A percentile compares a stretch with the other conserved stretches of the same genome.
Evolutionary conservation across 2,888 invertebrate species (phyloP).

Genomic region (Microchrysa polita): DNA sequence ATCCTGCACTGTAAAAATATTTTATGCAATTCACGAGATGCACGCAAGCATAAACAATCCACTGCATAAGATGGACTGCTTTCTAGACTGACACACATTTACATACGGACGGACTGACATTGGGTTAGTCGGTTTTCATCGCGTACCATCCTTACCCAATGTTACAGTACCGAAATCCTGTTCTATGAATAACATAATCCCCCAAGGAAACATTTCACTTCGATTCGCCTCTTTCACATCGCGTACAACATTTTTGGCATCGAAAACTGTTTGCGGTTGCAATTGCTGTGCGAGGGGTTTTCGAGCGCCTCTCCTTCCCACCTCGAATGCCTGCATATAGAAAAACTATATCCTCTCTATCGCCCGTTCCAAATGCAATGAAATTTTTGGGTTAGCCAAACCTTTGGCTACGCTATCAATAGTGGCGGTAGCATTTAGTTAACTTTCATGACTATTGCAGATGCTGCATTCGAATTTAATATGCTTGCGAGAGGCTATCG

Average conservation of each 20-base stretch:
- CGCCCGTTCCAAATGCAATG: slow-evolving; percentile 10
- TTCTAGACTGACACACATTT: no score
- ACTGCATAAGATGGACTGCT: no score
- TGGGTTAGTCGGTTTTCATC: background rate
- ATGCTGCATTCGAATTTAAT: slow-evolving; percentile 43
- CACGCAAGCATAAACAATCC: no score
- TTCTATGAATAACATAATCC: slow-evolving; percentile 24
- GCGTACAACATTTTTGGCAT: slow-evolving; percentile 42
- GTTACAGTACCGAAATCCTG: background rate
- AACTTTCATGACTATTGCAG: slow-evolving; percentile 45
- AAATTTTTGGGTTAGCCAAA: slow-evolving; percentile 37
- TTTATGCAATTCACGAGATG: no score
- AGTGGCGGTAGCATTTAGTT: slow-evolving; percentile 40
- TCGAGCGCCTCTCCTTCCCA: background rate
- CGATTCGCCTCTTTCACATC: slow-evolving; percentile 25
- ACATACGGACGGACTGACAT: no score
- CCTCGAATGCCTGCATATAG: no score
- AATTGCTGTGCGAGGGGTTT: slow-evolving; percentile 28
- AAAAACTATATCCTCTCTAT: slow-evolving; percentile 11
- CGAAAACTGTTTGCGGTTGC: slow-evolving; percentile 44
- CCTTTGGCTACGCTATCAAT: slow-evolving; percentile 41
- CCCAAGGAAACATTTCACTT: slow-evolving; percentile 41
- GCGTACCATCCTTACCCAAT: background rate
- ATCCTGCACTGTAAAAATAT: no score
- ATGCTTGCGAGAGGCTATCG: slow-evolving; percentile 42